phyloP scores from a whole-genome alignment of 2,888 invertebrate genomes.

The Temnothorax ravouxi region DNA sequence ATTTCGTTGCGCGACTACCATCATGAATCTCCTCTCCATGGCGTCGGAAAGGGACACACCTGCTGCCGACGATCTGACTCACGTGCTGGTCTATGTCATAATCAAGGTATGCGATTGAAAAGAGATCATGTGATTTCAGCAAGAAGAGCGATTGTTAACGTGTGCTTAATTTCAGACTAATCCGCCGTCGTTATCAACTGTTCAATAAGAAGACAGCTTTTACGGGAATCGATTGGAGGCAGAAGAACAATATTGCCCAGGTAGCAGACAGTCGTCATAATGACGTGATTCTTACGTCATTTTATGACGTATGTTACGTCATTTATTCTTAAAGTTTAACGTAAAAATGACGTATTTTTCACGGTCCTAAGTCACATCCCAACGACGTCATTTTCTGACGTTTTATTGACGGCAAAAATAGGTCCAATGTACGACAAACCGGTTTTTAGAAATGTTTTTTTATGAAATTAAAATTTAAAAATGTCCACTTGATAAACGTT shows the following conservation, averaged over 20 bases:
- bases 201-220: conserved; percentile 98
- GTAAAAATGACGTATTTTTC: no score
- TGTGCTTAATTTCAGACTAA: conserved; percentile 90
- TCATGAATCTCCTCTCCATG: conserved; percentile 97
- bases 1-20: conserved; percentile 95
- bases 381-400: no score
- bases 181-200: conserved; percentile 97
- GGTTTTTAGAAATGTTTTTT: no score
- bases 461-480: no score
- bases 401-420: no score
- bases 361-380: no score
- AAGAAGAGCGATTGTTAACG: not conserved
- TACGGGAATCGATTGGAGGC: conserved; percentile 94
- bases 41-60: conserved; percentile 92
- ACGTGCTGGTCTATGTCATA: conserved; percentile 98
- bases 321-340: no score
- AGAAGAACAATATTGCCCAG: conserved; percentile 98
- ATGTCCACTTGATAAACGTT: no score
- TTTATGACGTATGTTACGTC: no score
- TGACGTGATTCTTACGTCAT: no score
- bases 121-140: not conserved
- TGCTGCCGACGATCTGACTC: conserved; percentile 98
- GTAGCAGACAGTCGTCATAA: no score
- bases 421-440: no score
- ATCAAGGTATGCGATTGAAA: conserved; percentile 90